phyloP scores from a whole-genome alignment of 2,797 vertebrate species.

The Setipinna tenuifilis region DNA sequence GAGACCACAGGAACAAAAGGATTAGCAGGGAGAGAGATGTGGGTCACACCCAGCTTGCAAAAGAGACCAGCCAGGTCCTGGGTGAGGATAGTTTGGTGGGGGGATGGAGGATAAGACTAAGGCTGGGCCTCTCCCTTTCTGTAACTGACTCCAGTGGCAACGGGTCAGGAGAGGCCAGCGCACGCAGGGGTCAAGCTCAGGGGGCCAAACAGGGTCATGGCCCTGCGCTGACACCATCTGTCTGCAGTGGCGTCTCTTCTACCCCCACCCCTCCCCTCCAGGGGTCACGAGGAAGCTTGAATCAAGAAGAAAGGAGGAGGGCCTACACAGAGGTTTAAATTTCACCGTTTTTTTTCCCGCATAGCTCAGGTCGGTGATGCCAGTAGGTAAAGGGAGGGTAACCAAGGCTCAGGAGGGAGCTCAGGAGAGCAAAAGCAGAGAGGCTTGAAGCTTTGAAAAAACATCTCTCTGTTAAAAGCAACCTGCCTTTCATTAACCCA shows the following conservation, averaged over 20 bases:
- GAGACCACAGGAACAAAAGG: conserved; percentile 71
- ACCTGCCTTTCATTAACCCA: neutral
- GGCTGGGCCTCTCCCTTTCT: neutral
- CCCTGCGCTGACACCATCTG: conserved; percentile 46
- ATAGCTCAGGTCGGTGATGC: too few relatives aligned
- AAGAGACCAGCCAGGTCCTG: conserved; percentile 64
- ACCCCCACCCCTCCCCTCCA: neutral
- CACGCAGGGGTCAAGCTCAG: conserved; percentile 46
- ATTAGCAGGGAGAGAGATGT: conserved; percentile 69
- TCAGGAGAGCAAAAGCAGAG: neutral
- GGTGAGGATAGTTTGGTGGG: conserved; percentile 55
- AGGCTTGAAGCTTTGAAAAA: neutral
- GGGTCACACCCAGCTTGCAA: conserved; percentile 68
- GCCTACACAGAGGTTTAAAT: neutral
- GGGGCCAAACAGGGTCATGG: conserved; percentile 11
- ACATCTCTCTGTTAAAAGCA: neutral
- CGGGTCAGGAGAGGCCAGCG: conserved; percentile 29
- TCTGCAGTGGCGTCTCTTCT: neutral
- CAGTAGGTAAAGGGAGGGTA: neutral
- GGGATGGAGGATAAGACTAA: neutral
- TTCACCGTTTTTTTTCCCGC: conserved; percentile 26
- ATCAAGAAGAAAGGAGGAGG: neutral
- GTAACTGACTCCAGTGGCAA: neutral
- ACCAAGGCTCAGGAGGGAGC: neutral
- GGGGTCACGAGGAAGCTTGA: neutral